These are phyloP conservation scores for Drosophila nigromelanica DNA, from an alignment of 1,140 invertebrate species.

Conservation along the genomic window DNA sequence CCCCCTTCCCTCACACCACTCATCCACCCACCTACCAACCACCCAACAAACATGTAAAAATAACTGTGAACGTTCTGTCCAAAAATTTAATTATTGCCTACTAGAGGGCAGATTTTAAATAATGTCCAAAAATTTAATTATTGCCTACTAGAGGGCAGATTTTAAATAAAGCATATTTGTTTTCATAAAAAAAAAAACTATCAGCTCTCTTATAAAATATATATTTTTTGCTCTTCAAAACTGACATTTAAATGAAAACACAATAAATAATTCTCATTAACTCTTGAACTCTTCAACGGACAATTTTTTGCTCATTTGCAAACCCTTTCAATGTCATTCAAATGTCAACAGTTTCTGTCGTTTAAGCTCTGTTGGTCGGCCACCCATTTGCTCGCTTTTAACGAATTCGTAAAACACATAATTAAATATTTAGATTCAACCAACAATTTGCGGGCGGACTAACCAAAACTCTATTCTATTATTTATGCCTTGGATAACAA, in stretches of 20 bases:
- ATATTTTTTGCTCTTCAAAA: background rate
- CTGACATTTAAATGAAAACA: background rate
- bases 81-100: too few relatives aligned
- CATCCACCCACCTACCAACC: too few relatives aligned
- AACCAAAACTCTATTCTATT: constrained; percentile 47
- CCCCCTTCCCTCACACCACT: too few relatives aligned
- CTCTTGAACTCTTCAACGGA: background rate
- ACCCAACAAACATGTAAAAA: too few relatives aligned
- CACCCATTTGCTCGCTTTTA: background rate
- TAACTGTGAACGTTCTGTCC: too few relatives aligned
- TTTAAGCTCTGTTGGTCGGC: background rate
- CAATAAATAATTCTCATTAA: background rate
- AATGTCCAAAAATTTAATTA: too few relatives aligned
- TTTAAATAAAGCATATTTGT: too few relatives aligned
- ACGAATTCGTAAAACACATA: constrained; percentile 20
- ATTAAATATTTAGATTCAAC: constrained; percentile 49
- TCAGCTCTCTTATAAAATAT: too few relatives aligned
- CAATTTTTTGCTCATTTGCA: constrained; percentile 10
- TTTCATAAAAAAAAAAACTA: too few relatives aligned
- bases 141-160: too few relatives aligned
- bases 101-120: too few relatives aligned
- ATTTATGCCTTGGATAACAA: constrained; percentile 40
- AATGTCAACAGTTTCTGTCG: constrained; percentile 25
- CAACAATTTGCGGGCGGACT: constrained; percentile 30
- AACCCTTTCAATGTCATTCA: constrained; percentile 36